Conservation (phyloP, 2,113 vertebrate genomes). For the Amblyornis subalaris region DNA sequence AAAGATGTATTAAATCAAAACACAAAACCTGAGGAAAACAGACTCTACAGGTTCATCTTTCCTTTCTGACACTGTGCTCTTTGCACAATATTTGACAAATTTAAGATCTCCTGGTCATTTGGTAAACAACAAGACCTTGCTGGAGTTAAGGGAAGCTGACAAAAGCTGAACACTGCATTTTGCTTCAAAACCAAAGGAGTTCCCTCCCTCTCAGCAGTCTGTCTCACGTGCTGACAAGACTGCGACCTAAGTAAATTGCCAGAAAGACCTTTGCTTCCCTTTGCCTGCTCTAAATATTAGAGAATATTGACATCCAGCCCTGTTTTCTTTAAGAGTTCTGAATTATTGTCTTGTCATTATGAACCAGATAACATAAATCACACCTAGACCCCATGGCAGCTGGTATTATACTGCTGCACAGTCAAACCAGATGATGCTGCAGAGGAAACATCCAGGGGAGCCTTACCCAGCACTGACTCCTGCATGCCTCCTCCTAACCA, state of each 20-base stretch:
- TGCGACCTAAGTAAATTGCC: not conserved
- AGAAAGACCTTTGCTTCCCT: not conserved
- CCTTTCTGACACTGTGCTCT: not conserved
- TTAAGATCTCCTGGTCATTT: not conserved
- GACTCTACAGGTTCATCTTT: not conserved
- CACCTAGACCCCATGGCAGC: not conserved
- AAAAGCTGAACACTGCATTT: not conserved
- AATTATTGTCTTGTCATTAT: not conserved
- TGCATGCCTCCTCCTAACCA: not conserved
- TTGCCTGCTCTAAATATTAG: not conserved
- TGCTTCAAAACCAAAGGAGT: not conserved
- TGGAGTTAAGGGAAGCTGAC: not conserved
- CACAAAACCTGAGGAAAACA: fast-evolving
- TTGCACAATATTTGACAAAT: not conserved
- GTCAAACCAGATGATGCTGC: not conserved
- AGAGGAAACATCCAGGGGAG: not conserved
- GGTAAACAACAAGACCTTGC: not conserved
- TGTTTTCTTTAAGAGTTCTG: not conserved
- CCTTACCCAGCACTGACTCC: not conserved
- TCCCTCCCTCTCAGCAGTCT: not conserved
- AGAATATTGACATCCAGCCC: not conserved
- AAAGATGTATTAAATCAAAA: not conserved
- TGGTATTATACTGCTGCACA: not conserved
- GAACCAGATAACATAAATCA: constrained; percentile 6
- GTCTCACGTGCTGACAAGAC: fast-evolving